Evolutionary conservation across 2,888 invertebrate species (phyloP).

Genomic region (Cryptus viduatorius): DNA sequence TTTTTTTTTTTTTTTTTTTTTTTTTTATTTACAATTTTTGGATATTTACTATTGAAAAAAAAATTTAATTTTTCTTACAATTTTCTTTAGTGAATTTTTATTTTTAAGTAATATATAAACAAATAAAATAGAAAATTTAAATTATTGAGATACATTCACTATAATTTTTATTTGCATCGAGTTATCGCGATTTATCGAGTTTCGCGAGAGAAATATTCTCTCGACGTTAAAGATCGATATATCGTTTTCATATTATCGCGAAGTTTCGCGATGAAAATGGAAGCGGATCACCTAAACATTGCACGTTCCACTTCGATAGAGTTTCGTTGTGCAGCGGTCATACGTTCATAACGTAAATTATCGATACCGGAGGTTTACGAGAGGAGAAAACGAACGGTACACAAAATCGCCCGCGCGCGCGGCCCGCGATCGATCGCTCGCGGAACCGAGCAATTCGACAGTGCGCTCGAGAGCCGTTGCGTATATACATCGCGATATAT

Average conservation of each 20-base stretch:
- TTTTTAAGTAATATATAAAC: too few relatives aligned
- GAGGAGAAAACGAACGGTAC: slow-evolving; percentile 63
- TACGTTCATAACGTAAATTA: slow-evolving; percentile 53
- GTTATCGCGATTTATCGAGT: neutral
- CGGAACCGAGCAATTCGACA: slow-evolving; percentile 60
- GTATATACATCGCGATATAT: slow-evolving; percentile 13
- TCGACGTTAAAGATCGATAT: neutral
- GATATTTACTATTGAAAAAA: neutral
- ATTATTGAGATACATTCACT: too few relatives aligned
- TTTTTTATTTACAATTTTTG: too few relatives aligned
- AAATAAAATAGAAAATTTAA: too few relatives aligned
- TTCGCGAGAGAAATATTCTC: neutral
- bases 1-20: neutral
- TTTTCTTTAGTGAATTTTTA: too few relatives aligned
- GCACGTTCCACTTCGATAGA: slow-evolving; percentile 52
- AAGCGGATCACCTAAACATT: neutral
- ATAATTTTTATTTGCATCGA: too few relatives aligned
- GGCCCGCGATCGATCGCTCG: slow-evolving; percentile 62
- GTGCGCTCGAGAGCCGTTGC: slow-evolving; percentile 46
- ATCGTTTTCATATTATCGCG: neutral
- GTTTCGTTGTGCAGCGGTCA: slow-evolving; percentile 17
- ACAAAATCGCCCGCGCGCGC: slow-evolving; percentile 3
- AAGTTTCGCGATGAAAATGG: neutral
- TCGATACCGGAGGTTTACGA: slow-evolving; percentile 58
- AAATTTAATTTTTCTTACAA: too few relatives aligned